phyloP scores from a whole-genome alignment of 2,888 invertebrate species.

The Macrophya annulata region DNA sequence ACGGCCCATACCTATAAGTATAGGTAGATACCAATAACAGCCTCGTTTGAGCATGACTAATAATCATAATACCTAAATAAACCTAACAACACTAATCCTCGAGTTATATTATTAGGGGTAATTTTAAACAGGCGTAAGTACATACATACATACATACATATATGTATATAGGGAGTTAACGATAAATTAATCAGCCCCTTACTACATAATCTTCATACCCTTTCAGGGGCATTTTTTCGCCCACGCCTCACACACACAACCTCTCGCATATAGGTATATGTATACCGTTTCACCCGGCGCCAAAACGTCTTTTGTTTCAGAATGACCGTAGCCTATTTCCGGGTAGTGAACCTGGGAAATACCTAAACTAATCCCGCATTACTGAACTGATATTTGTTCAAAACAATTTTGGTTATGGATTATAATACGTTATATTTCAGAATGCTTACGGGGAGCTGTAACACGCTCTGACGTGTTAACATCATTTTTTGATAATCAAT shows the following conservation, averaged over 20 bases:
- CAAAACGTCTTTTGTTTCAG: neutral
- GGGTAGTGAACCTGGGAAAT: neutral
- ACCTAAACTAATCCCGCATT: constrained; percentile 1
- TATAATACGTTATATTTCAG: neutral
- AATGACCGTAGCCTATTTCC: neutral
- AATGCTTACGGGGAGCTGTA: neutral
- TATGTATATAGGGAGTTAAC: neutral
- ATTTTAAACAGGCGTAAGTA: neutral
- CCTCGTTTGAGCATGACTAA: neutral
- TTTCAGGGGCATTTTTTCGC: neutral
- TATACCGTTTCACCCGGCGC: neutral
- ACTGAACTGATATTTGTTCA: neutral
- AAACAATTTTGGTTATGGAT: neutral
- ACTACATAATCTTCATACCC: neutral
- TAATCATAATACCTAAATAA: neutral
- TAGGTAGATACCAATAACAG: neutral
- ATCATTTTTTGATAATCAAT: neutral
- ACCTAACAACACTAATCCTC: constrained; percentile 1
- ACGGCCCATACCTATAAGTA: neutral
- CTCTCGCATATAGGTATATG: too few species aligned
- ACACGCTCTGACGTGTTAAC: neutral
- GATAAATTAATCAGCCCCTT: constrained; percentile 18
- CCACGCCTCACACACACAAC: neutral
- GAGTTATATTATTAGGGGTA: neutral
- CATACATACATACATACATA: too few species aligned